These are phyloP conservation scores for Calliopsis andreniformis DNA, from an alignment of 1,140 invertebrate species.

Conservation along the genomic window DNA sequence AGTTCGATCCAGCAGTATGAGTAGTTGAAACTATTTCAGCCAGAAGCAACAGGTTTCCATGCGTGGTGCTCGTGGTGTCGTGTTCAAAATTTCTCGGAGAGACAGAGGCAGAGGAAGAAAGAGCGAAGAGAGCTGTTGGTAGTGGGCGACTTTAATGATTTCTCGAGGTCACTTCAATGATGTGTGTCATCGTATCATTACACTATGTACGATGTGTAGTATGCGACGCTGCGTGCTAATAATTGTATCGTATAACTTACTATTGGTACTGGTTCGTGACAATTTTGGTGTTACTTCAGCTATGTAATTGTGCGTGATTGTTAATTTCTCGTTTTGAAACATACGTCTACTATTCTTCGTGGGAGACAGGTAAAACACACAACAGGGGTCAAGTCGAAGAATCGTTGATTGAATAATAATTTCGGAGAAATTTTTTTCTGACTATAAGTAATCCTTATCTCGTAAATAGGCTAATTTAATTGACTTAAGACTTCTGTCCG, in stretches of 20 bases:
- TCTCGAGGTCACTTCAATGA: conserved; percentile 75
- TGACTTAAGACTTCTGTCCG: conserved; percentile 27
- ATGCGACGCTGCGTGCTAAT: conserved; percentile 25
- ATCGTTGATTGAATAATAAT: conserved; percentile 1
- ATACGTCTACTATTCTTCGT: too few relatives aligned
- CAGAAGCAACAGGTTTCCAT: conserved; percentile 28
- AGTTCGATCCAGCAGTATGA: not conserved
- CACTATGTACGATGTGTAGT: conserved; percentile 26
- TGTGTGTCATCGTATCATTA: conserved; percentile 65
- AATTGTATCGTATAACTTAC: conserved; percentile 38
- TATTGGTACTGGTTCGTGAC: conserved; percentile 10
- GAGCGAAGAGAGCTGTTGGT: conserved; percentile 33
- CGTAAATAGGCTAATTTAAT: conserved; percentile 37
- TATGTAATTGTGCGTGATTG: not conserved
- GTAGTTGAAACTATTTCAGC: not conserved
- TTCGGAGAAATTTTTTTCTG: conserved; percentile 1
- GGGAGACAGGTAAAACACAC: not conserved
- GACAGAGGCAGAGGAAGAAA: conserved; percentile 34
- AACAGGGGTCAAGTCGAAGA: not conserved
- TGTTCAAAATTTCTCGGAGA: conserved; percentile 19
- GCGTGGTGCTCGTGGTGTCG: not conserved
- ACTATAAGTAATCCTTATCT: conserved; percentile 14
- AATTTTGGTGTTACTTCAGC: not conserved
- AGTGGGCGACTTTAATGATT: conserved; percentile 72
- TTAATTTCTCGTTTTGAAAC: not conserved